Conservation (phyloP, 2,113 vertebrate genomes). For the Otus sunia region DNA sequence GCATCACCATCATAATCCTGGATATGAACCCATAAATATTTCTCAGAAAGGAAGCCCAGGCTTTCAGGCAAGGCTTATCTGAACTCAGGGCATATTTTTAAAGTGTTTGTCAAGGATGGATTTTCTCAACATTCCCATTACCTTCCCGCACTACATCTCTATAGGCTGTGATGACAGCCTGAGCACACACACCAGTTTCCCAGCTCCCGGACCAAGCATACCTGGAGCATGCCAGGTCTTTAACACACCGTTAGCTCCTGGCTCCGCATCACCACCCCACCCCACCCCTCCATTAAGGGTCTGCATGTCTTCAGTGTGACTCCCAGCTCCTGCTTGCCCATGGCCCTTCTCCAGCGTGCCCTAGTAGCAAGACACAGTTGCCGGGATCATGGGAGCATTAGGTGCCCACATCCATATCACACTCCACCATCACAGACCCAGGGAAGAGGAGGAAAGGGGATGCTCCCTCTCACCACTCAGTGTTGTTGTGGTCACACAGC, state of each 20-base stretch:
- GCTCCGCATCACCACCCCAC: not conserved
- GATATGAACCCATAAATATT: not conserved
- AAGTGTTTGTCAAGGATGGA: not conserved
- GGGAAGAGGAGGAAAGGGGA: not conserved
- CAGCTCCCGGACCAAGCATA: not conserved
- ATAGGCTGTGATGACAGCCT: not conserved
- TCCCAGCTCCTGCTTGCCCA: not conserved
- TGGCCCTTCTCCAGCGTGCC: not conserved
- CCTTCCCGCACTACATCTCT: not conserved
- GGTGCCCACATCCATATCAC: not conserved
- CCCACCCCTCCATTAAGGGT: not conserved
- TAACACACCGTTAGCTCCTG: not conserved
- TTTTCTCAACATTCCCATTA: not conserved
- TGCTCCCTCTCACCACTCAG: rapidly evolving
- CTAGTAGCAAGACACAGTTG: not conserved
- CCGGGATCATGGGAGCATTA: not conserved
- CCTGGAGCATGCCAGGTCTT: not conserved
- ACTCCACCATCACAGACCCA: not conserved
- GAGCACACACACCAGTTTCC: not conserved
- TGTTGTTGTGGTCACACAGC: not conserved
- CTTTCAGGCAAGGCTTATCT: not conserved
- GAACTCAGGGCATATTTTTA: not conserved
- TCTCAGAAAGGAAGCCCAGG: not conserved
- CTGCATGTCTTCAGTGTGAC: not conserved
- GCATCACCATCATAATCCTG: not conserved